phyloP scores from a whole-genome alignment of 2,888 invertebrate genomes.

The Campoplex capitator region DNA sequence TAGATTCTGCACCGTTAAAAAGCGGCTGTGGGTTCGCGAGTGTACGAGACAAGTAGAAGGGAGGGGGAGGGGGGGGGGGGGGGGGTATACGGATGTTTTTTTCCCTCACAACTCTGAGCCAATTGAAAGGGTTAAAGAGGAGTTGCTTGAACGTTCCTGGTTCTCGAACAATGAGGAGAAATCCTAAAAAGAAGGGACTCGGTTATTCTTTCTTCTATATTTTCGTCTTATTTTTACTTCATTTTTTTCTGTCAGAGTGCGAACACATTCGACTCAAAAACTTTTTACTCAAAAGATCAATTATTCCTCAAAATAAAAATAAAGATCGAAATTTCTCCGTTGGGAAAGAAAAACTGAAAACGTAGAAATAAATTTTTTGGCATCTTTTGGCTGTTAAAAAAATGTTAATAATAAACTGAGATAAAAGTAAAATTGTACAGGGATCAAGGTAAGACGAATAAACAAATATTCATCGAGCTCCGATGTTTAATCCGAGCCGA shows the following conservation, averaged over 20 bases:
- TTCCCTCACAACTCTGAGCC: slow-evolving; percentile 29
- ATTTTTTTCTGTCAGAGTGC: neutral
- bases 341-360: neutral
- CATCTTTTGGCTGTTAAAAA: neutral
- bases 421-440: neutral
- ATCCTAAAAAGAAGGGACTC: neutral
- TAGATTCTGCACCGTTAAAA: neutral
- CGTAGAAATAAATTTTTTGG: neutral
- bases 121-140: slow-evolving; percentile 43
- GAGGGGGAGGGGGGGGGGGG: slow-evolving; percentile 4
- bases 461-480: neutral
- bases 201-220: neutral
- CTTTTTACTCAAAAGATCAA: neutral
- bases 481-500: neutral
- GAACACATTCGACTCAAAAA: neutral
- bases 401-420: neutral
- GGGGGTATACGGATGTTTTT: neutral
- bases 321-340: neutral
- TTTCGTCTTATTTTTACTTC: neutral
- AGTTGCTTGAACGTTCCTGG: slow-evolving; percentile 20
- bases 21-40: neutral
- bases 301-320: neutral
- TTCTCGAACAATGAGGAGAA: slow-evolving; percentile 29
- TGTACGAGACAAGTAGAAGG: neutral
- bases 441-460: neutral